Percentiles rank a stretch among this genome's conserved stretches.
These are phyloP conservation scores for Thecophora atra DNA, from an alignment of 2,888 invertebrate species.

Conservation along the genomic window DNA sequence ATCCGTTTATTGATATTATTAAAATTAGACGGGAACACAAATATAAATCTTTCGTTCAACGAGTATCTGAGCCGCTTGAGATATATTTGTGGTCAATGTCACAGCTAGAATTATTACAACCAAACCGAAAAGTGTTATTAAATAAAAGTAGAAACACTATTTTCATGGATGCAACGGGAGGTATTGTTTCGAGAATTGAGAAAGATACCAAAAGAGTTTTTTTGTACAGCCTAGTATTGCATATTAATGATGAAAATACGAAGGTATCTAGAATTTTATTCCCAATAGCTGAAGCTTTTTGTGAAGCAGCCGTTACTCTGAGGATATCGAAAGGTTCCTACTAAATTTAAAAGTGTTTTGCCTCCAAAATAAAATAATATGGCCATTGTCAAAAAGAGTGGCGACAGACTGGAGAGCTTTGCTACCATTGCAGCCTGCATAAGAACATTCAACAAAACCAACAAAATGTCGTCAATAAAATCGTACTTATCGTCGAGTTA, in stretches of 20 bases:
- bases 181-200: neutral
- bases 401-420: conserved; percentile 25
- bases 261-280: neutral
- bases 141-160: conserved; percentile 7
- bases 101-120: neutral
- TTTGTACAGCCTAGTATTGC: neutral
- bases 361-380: conserved; percentile 2
- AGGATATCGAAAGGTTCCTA: conserved; percentile 16
- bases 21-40: conserved; percentile 3
- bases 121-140: neutral
- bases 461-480: neutral
- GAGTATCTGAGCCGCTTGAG: neutral
- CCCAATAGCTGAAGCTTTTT: neutral
- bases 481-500: neutral
- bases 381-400: conserved; percentile 11
- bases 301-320: conserved; percentile 16
- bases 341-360: conserved; percentile 9
- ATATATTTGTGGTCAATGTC: conserved; percentile 2
- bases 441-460: conserved; percentile 3
- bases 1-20: neutral
- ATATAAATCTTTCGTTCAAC: conserved; percentile 10
- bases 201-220: conserved; percentile 2
- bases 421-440: conserved; percentile 19
- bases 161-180: conserved; percentile 9
- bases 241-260: neutral